These are phyloP conservation scores for Scatophagus argus DNA, from an alignment of 2,113 vertebrate species.

Conservation along the genomic window DNA sequence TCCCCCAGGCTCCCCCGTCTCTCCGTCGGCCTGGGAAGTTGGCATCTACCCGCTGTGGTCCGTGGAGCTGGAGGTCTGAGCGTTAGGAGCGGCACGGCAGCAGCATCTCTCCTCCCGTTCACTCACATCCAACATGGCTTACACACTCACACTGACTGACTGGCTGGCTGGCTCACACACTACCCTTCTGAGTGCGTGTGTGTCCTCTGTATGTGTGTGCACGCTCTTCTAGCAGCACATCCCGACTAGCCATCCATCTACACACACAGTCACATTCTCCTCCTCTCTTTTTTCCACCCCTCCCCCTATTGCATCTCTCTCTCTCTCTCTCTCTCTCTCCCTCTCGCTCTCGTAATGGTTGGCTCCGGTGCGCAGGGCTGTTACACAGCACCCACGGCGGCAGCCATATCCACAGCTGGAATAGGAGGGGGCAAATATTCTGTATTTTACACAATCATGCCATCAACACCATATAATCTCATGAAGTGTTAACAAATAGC, in stretches of 20 bases:
- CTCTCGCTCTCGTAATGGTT: constrained; percentile 69
- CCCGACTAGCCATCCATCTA: constrained; percentile 76
- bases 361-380: constrained; percentile 74
- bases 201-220: constrained; percentile 23
- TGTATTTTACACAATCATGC: constrained; percentile 56
- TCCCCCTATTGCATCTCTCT: constrained; percentile 65
- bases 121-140: constrained; percentile 94
- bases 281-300: constrained; percentile 73
- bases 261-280: constrained; percentile 64
- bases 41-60: constrained; percentile 87
- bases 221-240: constrained; percentile 66
- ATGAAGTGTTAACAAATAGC: constrained; percentile 7
- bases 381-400: constrained; percentile 71
- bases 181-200: constrained; percentile 2
- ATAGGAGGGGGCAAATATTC: constrained; percentile 11
- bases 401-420: constrained; percentile 77
- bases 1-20: constrained; percentile 87
- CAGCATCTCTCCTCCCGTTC: constrained; percentile 84
- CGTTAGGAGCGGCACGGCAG: constrained; percentile 83
- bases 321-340: constrained; percentile 39
- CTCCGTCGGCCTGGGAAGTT: constrained; percentile 84
- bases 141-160: constrained; percentile 71
- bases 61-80: constrained; percentile 80
- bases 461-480: constrained; percentile 45
- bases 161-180: constrained; percentile 66